Conservation (phyloP, 35 echinoderm and acorn worm genomes). For the Holothuria glaberrima region DNA sequence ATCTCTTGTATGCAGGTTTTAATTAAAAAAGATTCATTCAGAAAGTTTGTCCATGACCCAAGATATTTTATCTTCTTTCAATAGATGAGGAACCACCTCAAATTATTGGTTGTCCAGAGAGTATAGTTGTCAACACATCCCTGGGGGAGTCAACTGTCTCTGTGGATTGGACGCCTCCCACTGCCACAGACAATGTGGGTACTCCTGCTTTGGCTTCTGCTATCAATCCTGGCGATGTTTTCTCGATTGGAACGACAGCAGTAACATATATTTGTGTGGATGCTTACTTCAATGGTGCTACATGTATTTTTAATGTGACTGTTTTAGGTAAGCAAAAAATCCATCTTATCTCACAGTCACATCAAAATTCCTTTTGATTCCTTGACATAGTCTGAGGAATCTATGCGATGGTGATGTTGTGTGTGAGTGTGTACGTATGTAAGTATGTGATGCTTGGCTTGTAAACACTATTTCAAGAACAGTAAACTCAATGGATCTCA, state of each 20-base stretch:
- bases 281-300: not conserved
- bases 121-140: slow-evolving; percentile 9
- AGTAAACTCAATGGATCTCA: too few relatives aligned
- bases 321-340: slow-evolving; percentile 61
- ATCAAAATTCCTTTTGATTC: too few relatives aligned
- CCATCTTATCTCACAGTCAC: too few relatives aligned
- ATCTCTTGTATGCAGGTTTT: too few relatives aligned
- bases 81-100: slow-evolving; percentile 36
- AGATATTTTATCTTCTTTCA: too few relatives aligned
- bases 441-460: too few relatives aligned
- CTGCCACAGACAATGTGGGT: slow-evolving; percentile 41
- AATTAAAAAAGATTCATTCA: not conserved
- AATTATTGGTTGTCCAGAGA: slow-evolving; percentile 11
- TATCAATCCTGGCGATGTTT: slow-evolving; percentile 18
- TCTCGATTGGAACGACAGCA: slow-evolving; percentile 51
- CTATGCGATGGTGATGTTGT: too few relatives aligned
- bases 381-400: too few relatives aligned
- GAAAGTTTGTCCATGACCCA: too few relatives aligned
- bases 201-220: not conserved
- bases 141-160: not conserved
- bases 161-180: slow-evolving; percentile 39
- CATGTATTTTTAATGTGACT: slow-evolving; percentile 52
- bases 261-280: slow-evolving; percentile 72
- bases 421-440: too few relatives aligned
- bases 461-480: too few relatives aligned